Conservation (phyloP, 1,140 invertebrate species). For the Oryctes rhinoceros region DNA sequence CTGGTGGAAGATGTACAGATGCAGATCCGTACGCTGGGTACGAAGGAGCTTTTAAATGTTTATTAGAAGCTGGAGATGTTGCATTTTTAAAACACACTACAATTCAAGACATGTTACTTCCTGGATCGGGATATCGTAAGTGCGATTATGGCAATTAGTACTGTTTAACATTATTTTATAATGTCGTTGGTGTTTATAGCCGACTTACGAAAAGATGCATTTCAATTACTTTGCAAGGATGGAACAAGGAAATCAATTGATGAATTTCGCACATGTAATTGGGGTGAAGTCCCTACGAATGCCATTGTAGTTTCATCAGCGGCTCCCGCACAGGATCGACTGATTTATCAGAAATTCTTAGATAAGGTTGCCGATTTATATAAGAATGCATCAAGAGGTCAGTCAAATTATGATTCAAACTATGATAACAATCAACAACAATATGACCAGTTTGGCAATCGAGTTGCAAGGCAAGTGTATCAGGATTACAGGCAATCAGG, state of each 20-base stretch:
- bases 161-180: not conserved
- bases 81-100: slow-evolving; percentile 93
- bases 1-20: slow-evolving; percentile 82
- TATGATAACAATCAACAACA: slow-evolving; percentile 20
- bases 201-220: slow-evolving; percentile 71
- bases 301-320: slow-evolving; percentile 89
- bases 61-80: slow-evolving; percentile 87
- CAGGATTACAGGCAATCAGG: not conserved
- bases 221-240: slow-evolving; percentile 88
- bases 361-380: slow-evolving; percentile 65
- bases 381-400: slow-evolving; percentile 24
- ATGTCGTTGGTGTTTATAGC: slow-evolving; percentile 59
- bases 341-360: slow-evolving; percentile 69
- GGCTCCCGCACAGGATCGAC: slow-evolving; percentile 67
- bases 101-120: slow-evolving; percentile 72
- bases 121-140: slow-evolving; percentile 67
- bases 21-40: slow-evolving; percentile 91
- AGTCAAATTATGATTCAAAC: not conserved
- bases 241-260: slow-evolving; percentile 75
- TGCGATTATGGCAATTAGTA: not conserved
- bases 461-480: slow-evolving; percentile 49
- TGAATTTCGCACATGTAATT: slow-evolving; percentile 83
- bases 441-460: slow-evolving; percentile 46
- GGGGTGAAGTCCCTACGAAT: slow-evolving; percentile 87
- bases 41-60: slow-evolving; percentile 87